A percentile compares a stretch with the other conserved stretches of the same genome.
These are phyloP conservation scores for Andrena dorsata DNA, from an alignment of 2,888 invertebrate genomes.

Conservation along the genomic window DNA sequence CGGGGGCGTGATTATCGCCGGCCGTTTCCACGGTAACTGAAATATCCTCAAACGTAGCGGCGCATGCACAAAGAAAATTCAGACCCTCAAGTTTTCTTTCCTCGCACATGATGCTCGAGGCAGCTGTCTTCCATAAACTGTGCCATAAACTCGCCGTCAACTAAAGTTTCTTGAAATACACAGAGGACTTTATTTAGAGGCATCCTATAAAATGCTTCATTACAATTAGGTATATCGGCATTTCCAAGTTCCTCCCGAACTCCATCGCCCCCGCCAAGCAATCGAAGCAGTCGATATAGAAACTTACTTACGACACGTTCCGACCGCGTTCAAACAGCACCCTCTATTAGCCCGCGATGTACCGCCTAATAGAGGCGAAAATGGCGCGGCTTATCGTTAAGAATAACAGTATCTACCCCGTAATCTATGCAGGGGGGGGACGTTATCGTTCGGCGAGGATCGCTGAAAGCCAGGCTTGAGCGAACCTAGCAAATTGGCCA, in stretches of 20 bases:
- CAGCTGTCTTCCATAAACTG: neutral
- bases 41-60: neutral
- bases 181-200: too few species aligned
- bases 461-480: constrained; percentile 3
- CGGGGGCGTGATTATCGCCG: neutral
- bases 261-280: neutral
- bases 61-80: constrained; percentile 1
- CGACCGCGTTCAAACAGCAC: constrained; percentile 25
- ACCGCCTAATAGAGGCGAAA: constrained; percentile 39
- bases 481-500: constrained; percentile 41
- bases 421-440: constrained; percentile 31
- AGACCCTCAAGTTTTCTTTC: neutral
- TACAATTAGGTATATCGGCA: neutral
- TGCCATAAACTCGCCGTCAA: neutral
- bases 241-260: neutral
- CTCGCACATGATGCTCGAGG: neutral
- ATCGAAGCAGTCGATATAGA: neutral
- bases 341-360: constrained; percentile 19
- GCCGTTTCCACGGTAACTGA: neutral
- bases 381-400: constrained; percentile 30
- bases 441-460: constrained; percentile 43
- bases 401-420: constrained; percentile 41
- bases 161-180: neutral
- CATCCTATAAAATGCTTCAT: too few species aligned
- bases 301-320: constrained; percentile 3